Evolutionary conservation across 92 coral and sea anemone genomes (phyloP).

Genomic region (Galaxea fascicularis): DNA sequence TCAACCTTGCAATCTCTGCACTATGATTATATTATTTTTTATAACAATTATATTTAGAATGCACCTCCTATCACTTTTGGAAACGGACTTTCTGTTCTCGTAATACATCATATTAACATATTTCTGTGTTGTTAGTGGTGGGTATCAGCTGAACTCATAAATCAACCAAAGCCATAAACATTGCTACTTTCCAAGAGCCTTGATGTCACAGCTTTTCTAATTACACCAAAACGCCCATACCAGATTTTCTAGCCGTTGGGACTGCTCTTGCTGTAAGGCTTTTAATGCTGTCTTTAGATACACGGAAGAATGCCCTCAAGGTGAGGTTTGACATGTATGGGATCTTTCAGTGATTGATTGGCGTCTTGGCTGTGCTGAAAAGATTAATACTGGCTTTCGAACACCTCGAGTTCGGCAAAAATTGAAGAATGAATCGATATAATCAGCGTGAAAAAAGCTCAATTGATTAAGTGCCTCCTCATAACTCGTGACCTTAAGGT

Average conservation of each 20-base stretch:
- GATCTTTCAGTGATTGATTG: constrained; percentile 19
- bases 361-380: background rate
- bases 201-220: background rate
- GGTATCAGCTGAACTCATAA: background rate
- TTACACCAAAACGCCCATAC: background rate
- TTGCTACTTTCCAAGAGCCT: constrained; percentile 12
- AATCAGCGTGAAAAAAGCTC: background rate
- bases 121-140: background rate
- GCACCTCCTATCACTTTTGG: background rate
- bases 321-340: background rate
- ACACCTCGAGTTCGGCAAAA: background rate
- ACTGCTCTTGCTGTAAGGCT: background rate
- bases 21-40: background rate
- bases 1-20: background rate
- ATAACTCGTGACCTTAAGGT: too few relatives aligned
- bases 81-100: background rate
- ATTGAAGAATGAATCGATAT: background rate
- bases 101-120: background rate
- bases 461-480: background rate
- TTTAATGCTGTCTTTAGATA: background rate
- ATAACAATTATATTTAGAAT: background rate
- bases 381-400: constrained; percentile 18
- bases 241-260: background rate
- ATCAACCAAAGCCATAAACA: background rate
- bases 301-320: background rate